Conservation (phyloP, 1,140 invertebrate genomes). For the Cydia amplana region DNA sequence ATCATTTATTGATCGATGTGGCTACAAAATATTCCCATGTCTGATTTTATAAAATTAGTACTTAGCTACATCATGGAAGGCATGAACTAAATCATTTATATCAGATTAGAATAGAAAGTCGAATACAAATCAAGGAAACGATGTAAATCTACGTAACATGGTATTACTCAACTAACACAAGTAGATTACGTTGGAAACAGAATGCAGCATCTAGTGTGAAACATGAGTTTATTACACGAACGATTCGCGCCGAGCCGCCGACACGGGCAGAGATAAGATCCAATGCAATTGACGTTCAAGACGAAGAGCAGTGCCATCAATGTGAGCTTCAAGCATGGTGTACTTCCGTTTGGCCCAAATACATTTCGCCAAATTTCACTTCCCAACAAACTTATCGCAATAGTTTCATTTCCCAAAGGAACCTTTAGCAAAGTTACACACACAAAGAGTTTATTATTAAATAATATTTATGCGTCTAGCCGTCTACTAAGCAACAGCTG, state of each 20-base stretch:
- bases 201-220: constrained; percentile 37
- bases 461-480: too few relatives aligned
- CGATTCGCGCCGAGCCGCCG: constrained; percentile 43
- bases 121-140: constrained; percentile 46
- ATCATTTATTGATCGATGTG: neutral
- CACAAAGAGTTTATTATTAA: too few relatives aligned
- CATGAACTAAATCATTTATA: constrained; percentile 16
- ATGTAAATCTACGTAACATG: constrained; percentile 40
- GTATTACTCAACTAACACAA: constrained; percentile 39
- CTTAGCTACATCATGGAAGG: neutral
- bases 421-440: too few relatives aligned
- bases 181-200: constrained; percentile 39
- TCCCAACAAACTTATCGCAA: too few relatives aligned
- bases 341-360: too few relatives aligned
- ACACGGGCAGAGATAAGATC: constrained; percentile 54
- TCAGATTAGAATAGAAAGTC: constrained; percentile 36
- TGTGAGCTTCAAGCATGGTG: constrained; percentile 33
- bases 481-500: too few relatives aligned
- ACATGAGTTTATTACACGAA: constrained; percentile 42
- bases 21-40: neutral
- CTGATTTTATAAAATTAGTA: neutral
- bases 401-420: too few relatives aligned
- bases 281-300: constrained; percentile 59
- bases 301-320: constrained; percentile 47
- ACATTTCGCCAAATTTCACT: too few relatives aligned